Conservation (phyloP, 1,140 invertebrate species). For the Trypoxylus dichotomus region DNA sequence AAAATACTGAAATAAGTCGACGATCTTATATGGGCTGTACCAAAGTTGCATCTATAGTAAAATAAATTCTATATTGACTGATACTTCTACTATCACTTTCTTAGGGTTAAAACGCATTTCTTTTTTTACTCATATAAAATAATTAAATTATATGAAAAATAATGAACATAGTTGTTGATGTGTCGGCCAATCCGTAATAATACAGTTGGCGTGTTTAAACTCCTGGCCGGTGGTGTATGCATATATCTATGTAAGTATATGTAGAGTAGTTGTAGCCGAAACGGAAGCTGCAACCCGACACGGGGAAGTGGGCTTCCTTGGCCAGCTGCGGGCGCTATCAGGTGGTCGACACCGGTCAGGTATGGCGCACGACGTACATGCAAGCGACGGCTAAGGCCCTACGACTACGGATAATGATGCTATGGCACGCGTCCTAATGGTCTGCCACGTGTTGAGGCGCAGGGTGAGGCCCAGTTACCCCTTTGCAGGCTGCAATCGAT, state of each 20-base stretch:
- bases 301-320: slow-evolving; percentile 38
- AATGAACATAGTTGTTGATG: too few species aligned
- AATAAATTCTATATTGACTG: too few species aligned
- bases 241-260: neutral
- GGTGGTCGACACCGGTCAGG: slow-evolving; percentile 42
- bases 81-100: too few species aligned
- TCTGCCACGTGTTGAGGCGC: slow-evolving; percentile 46
- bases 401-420: slow-evolving; percentile 38
- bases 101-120: too few species aligned
- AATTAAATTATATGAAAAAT: too few species aligned
- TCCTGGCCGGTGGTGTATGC: neutral
- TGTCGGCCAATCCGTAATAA: too few species aligned
- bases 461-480: slow-evolving; percentile 37
- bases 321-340: slow-evolving; percentile 42
- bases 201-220: neutral
- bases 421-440: slow-evolving; percentile 43
- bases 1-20: too few species aligned
- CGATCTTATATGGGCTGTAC: too few species aligned
- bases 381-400: slow-evolving; percentile 14
- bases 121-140: too few species aligned
- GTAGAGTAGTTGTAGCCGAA: slow-evolving; percentile 1
- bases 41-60: too few species aligned
- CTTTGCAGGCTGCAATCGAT: slow-evolving; percentile 49
- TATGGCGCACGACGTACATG: slow-evolving; percentile 34
- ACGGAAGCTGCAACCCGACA: slow-evolving; percentile 37